phyloP scores from a whole-genome alignment of 2,113 vertebrate species.

The Scolopax mira region DNA sequence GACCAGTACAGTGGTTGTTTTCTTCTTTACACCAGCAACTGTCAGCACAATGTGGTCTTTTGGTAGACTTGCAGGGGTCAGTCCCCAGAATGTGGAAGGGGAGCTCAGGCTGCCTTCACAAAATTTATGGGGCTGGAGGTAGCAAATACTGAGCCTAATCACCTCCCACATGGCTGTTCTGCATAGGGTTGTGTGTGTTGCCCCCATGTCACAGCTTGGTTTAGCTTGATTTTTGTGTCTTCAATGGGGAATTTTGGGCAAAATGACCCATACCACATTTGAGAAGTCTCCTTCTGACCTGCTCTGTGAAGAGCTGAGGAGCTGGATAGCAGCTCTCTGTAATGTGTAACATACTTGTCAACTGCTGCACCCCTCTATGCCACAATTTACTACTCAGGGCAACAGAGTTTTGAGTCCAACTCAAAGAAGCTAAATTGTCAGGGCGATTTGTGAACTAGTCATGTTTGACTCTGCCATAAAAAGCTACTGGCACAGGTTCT shows the following conservation, averaged over 20 bases:
- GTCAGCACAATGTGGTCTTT: background rate
- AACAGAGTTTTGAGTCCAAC: background rate
- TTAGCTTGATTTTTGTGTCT: background rate
- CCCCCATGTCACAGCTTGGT: background rate
- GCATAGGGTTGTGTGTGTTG: background rate
- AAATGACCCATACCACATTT: background rate
- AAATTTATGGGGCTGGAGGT: background rate
- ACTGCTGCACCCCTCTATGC: background rate
- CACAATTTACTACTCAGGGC: too few species aligned
- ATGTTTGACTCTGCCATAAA: background rate
- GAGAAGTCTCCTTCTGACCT: background rate
- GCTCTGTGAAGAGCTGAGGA: background rate
- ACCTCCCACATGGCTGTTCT: background rate
- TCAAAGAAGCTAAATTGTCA: background rate
- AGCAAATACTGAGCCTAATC: background rate
- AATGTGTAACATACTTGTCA: background rate
- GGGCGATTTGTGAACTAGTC: background rate
- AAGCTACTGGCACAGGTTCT: background rate
- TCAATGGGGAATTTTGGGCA: background rate
- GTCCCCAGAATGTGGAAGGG: fast-evolving
- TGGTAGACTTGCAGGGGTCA: background rate
- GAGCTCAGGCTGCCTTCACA: background rate
- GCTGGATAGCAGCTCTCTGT: background rate
- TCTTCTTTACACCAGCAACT: background rate
- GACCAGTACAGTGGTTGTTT: background rate